A percentile compares a stretch with the other conserved stretches of the same genome.
Evolutionary conservation across 2,113 vertebrate species (phyloP).

Genomic region (Campylomormyrus tamandua): DNA sequence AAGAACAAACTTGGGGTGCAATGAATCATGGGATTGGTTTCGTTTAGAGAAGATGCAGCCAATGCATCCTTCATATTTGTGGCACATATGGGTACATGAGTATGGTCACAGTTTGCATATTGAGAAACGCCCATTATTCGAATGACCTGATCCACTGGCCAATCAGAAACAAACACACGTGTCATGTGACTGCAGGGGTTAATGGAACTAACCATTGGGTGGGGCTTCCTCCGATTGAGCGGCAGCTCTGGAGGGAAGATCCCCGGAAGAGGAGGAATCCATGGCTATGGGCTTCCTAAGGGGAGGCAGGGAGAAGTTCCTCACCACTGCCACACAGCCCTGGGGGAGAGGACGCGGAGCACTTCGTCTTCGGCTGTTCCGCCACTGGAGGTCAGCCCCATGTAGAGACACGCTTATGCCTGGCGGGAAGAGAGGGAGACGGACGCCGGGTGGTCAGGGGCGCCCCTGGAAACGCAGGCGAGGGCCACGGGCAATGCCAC

Average conservation of each 20-base stretch:
- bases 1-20: neutral
- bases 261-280: conserved; percentile 75
- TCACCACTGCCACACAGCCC: conserved; percentile 55
- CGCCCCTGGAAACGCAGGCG: neutral
- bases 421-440: conserved; percentile 50
- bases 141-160: neutral
- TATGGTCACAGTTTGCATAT: neutral
- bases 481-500: conserved; percentile 21
- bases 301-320: conserved; percentile 60
- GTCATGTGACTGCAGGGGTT: neutral
- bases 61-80: neutral
- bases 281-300: conserved; percentile 66
- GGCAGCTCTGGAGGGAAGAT: conserved; percentile 44
- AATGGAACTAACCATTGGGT: conserved; percentile 59
- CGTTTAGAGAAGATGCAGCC: neutral
- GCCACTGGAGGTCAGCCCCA: conserved; percentile 77
- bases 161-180: neutral
- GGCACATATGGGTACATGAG: neutral
- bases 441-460: neutral
- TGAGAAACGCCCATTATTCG: neutral
- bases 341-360: conserved; percentile 60
- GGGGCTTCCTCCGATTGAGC: conserved; percentile 60
- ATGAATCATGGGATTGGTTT: neutral
- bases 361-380: conserved; percentile 67
- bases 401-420: conserved; percentile 86